Evolutionary conservation across 2,113 vertebrate species (phyloP).

Genomic region (Arenaria interpres): DNA sequence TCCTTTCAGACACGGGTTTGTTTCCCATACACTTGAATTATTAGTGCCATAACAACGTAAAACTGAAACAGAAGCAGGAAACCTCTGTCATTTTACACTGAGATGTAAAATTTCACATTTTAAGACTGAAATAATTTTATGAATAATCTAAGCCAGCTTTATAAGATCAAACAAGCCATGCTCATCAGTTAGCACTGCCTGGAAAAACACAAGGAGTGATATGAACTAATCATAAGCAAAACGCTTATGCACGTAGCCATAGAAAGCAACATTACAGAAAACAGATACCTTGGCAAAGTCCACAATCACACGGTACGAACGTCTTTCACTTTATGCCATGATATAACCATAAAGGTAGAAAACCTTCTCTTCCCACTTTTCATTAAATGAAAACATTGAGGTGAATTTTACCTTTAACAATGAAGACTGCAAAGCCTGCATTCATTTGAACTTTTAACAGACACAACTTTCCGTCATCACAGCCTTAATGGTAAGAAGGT

Average conservation of each 20-base stretch:
- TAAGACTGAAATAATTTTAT: neutral
- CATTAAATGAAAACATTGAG: neutral
- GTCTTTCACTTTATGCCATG: neutral
- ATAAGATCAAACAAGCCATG: neutral
- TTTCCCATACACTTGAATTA: neutral
- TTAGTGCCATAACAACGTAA: neutral
- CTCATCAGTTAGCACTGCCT: neutral
- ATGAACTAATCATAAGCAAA: neutral
- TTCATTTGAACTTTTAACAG: neutral
- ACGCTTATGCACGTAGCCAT: neutral
- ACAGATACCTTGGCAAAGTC: neutral
- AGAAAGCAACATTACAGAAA: neutral
- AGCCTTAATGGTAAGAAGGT: neutral
- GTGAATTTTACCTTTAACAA: neutral
- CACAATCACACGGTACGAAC: neutral
- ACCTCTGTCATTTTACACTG: neutral
- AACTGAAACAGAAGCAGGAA: neutral
- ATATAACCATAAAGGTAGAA: neutral
- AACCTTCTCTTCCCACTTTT: neutral
- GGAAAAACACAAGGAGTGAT: neutral
- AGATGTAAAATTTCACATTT: neutral
- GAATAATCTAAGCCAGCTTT: neutral
- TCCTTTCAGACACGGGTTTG: neutral
- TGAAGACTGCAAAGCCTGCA: neutral
- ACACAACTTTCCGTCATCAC: neutral